Evolutionary conservation across 2,113 vertebrate species (phyloP).

Genomic region (Arizona elegans): DNA sequence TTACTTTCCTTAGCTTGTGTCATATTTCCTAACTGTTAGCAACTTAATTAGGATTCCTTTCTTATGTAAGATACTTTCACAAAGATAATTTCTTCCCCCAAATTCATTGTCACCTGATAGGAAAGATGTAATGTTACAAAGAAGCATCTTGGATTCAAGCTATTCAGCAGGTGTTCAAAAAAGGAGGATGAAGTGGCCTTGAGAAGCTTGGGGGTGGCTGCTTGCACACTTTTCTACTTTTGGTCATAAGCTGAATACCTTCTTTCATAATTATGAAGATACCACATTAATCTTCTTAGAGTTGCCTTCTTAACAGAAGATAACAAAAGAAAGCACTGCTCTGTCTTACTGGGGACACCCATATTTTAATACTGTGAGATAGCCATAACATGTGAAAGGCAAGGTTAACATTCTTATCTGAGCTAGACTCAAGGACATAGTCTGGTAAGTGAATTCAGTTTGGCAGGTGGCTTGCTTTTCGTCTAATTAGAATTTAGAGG

Average conservation of each 20-base stretch:
- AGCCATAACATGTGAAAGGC: slow-evolving; percentile 24
- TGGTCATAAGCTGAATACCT: neutral
- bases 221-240: neutral
- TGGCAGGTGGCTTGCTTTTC: neutral
- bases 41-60: neutral
- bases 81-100: neutral
- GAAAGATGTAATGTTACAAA: neutral
- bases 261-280: slow-evolving; percentile 12
- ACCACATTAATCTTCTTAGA: neutral
- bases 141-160: neutral
- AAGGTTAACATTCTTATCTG: slow-evolving; percentile 51
- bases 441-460: slow-evolving; percentile 28
- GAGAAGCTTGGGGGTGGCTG: neutral
- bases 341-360: neutral
- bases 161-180: slow-evolving; percentile 14
- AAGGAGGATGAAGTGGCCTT: slow-evolving; percentile 4
- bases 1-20: neutral
- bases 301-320: slow-evolving; percentile 9
- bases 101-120: neutral
- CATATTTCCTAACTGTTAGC: neutral
- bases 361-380: neutral
- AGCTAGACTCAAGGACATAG: slow-evolving; percentile 21
- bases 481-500: neutral
- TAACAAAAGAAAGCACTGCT: slow-evolving; percentile 19
- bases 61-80: neutral